Base-by-base conservation (phyloP, 92 coral and sea anemone species). In the Meandrina meandrites region DNA sequence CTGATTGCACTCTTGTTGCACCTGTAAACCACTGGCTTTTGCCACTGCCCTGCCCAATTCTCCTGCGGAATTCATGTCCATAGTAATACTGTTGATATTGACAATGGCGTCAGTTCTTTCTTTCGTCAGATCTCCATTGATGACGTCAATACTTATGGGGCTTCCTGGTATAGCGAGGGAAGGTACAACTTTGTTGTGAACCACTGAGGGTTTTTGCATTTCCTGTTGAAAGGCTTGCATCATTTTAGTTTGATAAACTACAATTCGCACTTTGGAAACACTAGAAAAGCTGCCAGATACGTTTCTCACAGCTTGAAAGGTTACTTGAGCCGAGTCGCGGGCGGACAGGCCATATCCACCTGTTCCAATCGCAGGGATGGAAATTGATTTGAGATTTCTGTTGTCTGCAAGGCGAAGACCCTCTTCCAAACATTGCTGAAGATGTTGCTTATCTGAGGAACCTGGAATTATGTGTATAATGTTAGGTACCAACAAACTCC, bases 31-130 rank as follows among this genome's bases (percentile, higher is more conserved):
- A 51, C 89, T 68, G 24, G 78, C 78, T 36, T 8, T 64, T 57
- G 86, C 88, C 32, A 93, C 72, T 30, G 88, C 92, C 79, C 86
- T 86, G 87, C 96, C 91, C 4, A 91, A 42, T 31, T 78, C 90
- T 8, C 96, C 96, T 66, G 92, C 94, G 30, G 47, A 86, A 45
- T 58, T 27, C 91, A 91, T 82, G 74, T 82, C 47, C 90, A 91
- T 86, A 30, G 79, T 85, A 17, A 79, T 66, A 57, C 90, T 73
- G 70, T 36, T 90, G 13, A 85, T 75, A 22, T 76, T 85, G 24
- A 85, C 16, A 12, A 85, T 85, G 60, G 88, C 76, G 40, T 85
- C 87, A 0, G 82, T 85, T 21, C 9, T 34, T 17, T 84, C 87
- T 37, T 84, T 27, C 11, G 86, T 82, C 62, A 82, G 22, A 64